Conservation (phyloP, 2,113 vertebrate genomes). For the Eurystomus gularis region DNA sequence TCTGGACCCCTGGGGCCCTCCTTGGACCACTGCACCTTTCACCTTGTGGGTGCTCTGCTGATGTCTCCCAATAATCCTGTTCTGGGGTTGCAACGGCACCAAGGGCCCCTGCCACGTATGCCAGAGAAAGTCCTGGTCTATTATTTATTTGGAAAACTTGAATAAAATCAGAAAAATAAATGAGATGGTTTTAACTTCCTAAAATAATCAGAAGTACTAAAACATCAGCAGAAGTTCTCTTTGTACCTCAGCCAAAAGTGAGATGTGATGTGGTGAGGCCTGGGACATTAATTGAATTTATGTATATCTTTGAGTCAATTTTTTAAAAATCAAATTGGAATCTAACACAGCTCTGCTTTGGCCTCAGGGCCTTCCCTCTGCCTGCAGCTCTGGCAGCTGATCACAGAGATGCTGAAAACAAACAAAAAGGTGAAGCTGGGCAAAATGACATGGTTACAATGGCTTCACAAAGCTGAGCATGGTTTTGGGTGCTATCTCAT, state of each 20-base stretch:
- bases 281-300: background rate
- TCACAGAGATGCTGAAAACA: background rate
- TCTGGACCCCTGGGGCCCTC: background rate
- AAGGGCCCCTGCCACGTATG: background rate
- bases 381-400: background rate
- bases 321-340: background rate
- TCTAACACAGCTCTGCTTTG: background rate
- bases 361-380: background rate
- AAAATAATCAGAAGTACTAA: background rate
- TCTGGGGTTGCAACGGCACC: background rate
- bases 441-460: background rate
- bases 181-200: background rate
- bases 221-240: background rate
- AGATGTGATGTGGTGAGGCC: background rate
- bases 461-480: background rate
- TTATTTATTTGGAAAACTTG: background rate
- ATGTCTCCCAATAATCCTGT: background rate
- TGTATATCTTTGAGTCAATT: background rate
- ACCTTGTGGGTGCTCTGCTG: background rate
- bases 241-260: background rate
- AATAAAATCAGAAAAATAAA: background rate
- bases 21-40: background rate
- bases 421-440: background rate
- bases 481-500: background rate
- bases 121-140: background rate